Evolutionary conservation across 2,888 invertebrate species (phyloP).

Genomic region (Caprella mutica): DNA sequence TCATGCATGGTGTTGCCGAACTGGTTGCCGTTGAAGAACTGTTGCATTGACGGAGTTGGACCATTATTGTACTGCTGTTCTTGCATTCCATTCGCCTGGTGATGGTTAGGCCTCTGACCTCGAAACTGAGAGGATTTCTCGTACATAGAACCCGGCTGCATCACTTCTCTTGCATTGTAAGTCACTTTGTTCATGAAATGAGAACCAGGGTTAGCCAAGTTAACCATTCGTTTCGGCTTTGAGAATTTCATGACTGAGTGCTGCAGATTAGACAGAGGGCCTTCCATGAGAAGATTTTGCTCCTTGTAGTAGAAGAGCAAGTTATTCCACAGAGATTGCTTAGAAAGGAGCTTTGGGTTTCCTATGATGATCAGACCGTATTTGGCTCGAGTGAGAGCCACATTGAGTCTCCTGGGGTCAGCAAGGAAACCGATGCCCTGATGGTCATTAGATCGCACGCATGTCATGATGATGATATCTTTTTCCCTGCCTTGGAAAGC

Average conservation of each 20-base stretch:
- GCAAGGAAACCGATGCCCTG: slow-evolving; percentile 98
- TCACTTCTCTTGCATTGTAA: slow-evolving; percentile 90
- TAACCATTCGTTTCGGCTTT: slow-evolving; percentile 90
- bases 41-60: slow-evolving; percentile 1
- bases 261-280: slow-evolving; percentile 90
- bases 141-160: slow-evolving; percentile 87
- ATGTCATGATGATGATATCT: slow-evolving; percentile 97
- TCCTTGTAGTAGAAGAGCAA: slow-evolving; percentile 94
- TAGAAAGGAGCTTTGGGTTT: slow-evolving; percentile 95
- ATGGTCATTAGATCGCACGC: slow-evolving; percentile 95
- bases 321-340: slow-evolving; percentile 98
- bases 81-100: slow-evolving; percentile 39
- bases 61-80: neutral
- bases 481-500: slow-evolving; percentile 99
- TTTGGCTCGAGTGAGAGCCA: slow-evolving; percentile 92
- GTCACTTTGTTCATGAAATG: slow-evolving; percentile 96
- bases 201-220: slow-evolving; percentile 77
- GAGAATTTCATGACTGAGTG: slow-evolving; percentile 94
- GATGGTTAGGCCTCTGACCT: no score
- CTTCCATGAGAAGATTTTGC: slow-evolving; percentile 91
- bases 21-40: neutral
- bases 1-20: slow-evolving; percentile 48
- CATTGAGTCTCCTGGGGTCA: slow-evolving; percentile 93
- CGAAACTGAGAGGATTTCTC: slow-evolving; percentile 61
- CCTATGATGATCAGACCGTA: slow-evolving; percentile 97